Evolutionary conservation across 1,140 invertebrate species (phyloP), one percentile per base, ranked within the genome.

Genomic region (Triops cancriformis): DNA sequence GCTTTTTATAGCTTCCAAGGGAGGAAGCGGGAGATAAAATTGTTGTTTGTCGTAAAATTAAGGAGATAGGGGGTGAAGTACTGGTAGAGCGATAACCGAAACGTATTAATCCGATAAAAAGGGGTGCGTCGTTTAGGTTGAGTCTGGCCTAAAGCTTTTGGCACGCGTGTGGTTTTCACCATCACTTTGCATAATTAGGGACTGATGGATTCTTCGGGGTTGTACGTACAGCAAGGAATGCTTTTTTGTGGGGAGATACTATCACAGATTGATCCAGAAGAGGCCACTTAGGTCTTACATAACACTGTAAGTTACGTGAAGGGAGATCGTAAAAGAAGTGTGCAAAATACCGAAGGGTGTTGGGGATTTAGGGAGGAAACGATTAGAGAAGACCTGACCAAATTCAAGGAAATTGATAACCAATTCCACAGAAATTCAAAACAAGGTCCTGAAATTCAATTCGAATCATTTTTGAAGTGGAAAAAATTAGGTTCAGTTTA

Each of bases 131-230:
- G 7, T 64, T 18, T 14, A n/a, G 51, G 51, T n/a, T n/a, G 51
- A 18, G 23, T 12, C 14, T 64, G 10, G 51, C 51, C 51, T 64
- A 18, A 64, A 64, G 51, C 51, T 64, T 64, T 64, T 64, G 51
- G 51, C 14, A 64, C 10, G 51, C 6, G 51, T 64, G 51, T 64
- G 51, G 3, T 64, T 64, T 64, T 64, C 23, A 23, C 18, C 51
- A 64, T 14, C 51, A 64, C 51, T 64, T 64, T 64, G 51, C 51
- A 64, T 64, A 64, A 64, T 64, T 64, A 64, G 51, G 51, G 51
- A 37, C 51, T 64, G 51, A 64, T 64, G 51, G 51, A 64, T 64
- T 64, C 51, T 64, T 64, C 18, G 51, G 51, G 9, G 10, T 18
- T 64, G 23, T 23, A n/a, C 51, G 51, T 0, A 64, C 23, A n/a